These are phyloP conservation scores for Dioctria linearis DNA, from an alignment of 2,888 invertebrate genomes.

Conservation along the genomic window DNA sequence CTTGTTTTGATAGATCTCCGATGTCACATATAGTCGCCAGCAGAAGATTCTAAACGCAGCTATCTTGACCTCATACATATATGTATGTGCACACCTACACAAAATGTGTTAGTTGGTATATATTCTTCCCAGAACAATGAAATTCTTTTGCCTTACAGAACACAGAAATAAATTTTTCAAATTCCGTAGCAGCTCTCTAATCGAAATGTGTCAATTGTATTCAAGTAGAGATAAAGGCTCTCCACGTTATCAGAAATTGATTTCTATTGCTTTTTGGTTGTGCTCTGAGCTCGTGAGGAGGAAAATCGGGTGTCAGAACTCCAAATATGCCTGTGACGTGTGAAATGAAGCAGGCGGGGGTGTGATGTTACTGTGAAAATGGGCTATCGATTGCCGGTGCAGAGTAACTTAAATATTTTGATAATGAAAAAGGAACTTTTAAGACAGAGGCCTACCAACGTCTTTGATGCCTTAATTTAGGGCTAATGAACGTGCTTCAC, in stretches of 20 bases:
- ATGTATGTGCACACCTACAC: not conserved
- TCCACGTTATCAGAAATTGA: not conserved
- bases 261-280: conserved; percentile 2
- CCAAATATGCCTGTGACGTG: not conserved
- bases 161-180: not conserved
- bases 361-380: too few species aligned
- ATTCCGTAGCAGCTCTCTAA: not conserved
- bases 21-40: not conserved
- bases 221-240: not conserved
- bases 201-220: not conserved
- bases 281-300: not conserved
- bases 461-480: too few species aligned
- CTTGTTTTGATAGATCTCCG: not conserved
- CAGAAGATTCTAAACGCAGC: not conserved
- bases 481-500: too few species aligned
- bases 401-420: too few species aligned
- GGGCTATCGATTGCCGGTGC: too few species aligned
- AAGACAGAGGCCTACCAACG: too few species aligned
- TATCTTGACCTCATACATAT: not conserved
- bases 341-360: not conserved
- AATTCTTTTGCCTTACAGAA: too few species aligned
- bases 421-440: too few species aligned
- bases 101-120: too few species aligned
- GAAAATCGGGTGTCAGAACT: not conserved
- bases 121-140: not conserved